These are phyloP conservation scores for Conus ventricosus DNA, from an alignment of 1,140 invertebrate species.

Conservation along the genomic window DNA sequence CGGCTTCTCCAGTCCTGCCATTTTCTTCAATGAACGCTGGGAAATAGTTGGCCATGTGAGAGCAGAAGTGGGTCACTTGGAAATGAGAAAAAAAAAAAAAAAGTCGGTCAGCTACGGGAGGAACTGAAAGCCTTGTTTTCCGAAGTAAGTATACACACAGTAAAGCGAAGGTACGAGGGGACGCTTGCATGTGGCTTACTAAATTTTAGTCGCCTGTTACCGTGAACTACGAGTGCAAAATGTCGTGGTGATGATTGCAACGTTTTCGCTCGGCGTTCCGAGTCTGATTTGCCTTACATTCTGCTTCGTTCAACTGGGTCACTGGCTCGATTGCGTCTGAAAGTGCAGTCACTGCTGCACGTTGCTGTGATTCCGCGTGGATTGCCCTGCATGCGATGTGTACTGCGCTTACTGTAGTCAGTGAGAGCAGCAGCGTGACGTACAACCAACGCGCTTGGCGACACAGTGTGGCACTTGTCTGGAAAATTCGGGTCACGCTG, in stretches of 20 bases:
- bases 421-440: too few species aligned
- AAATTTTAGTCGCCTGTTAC: too few species aligned
- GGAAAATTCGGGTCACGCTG: slow-evolving; percentile 33
- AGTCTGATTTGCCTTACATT: slow-evolving; percentile 33
- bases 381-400: neutral
- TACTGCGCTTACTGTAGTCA: neutral
- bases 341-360: neutral
- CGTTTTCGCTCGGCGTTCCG: slow-evolving; percentile 25
- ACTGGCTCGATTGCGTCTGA: slow-evolving; percentile 20
- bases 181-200: too few species aligned
- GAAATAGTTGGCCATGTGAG: slow-evolving; percentile 37
- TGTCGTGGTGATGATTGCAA: neutral
- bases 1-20: neutral
- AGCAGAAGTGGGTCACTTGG: slow-evolving; percentile 49
- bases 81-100: slow-evolving; percentile 36
- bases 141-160: slow-evolving; percentile 25
- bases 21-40: slow-evolving; percentile 40
- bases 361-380: neutral
- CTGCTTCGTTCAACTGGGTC: slow-evolving; percentile 32
- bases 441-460: neutral
- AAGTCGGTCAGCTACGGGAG: slow-evolving; percentile 49
- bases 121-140: slow-evolving; percentile 23
- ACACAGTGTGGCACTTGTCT: slow-evolving; percentile 10
- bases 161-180: too few species aligned
- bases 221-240: too few species aligned